Conservation (phyloP, 1,140 invertebrate genomes). For the Drosophila pallidifrons region DNA sequence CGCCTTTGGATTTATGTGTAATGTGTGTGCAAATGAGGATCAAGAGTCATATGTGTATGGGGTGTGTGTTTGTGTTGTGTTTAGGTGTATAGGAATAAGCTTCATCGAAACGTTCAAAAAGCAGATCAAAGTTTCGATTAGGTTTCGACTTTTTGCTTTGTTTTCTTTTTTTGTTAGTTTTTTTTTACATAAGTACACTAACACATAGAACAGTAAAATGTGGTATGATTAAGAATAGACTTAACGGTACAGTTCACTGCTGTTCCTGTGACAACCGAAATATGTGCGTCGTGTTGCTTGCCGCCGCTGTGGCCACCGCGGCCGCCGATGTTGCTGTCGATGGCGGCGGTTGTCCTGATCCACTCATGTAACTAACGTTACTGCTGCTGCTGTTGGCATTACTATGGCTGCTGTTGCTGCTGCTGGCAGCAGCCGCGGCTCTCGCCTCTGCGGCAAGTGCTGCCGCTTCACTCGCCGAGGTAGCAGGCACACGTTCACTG, state of each 20-base stretch:
- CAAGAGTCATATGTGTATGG: slow-evolving; percentile 19
- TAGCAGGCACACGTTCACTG: slow-evolving; percentile 6
- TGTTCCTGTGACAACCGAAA: slow-evolving; percentile 79
- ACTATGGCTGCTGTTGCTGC: slow-evolving; percentile 33
- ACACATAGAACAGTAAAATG: slow-evolving; percentile 68
- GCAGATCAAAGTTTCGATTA: slow-evolving; percentile 32
- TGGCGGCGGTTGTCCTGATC: slow-evolving; percentile 62
- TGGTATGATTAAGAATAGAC: slow-evolving; percentile 45
- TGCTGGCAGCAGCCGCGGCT: slow-evolving; percentile 12
- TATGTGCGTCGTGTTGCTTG: slow-evolving; percentile 78
- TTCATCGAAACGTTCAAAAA: slow-evolving; percentile 44
- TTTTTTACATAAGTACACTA: slow-evolving; percentile 79
- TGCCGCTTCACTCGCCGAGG: slow-evolving; percentile 12
- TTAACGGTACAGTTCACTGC: slow-evolving; percentile 53
- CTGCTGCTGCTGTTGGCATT: slow-evolving; percentile 36
- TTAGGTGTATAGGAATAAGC: slow-evolving; percentile 42
- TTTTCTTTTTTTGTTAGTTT: no score
- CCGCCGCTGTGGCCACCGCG: slow-evolving; percentile 77
- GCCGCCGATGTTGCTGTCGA: slow-evolving; percentile 74
- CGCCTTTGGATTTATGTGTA: slow-evolving; percentile 36
- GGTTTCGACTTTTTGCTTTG: slow-evolving; percentile 39
- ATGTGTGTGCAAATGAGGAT: slow-evolving; percentile 22
- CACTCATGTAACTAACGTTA: slow-evolving; percentile 52
- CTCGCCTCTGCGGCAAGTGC: slow-evolving; percentile 37
- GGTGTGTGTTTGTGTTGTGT: slow-evolving; percentile 32